Evolutionary conservation across 2,888 invertebrate genomes (phyloP), one percentile per base, ranked within the genome.

Genomic region (Epsilonema sp.): DNA sequence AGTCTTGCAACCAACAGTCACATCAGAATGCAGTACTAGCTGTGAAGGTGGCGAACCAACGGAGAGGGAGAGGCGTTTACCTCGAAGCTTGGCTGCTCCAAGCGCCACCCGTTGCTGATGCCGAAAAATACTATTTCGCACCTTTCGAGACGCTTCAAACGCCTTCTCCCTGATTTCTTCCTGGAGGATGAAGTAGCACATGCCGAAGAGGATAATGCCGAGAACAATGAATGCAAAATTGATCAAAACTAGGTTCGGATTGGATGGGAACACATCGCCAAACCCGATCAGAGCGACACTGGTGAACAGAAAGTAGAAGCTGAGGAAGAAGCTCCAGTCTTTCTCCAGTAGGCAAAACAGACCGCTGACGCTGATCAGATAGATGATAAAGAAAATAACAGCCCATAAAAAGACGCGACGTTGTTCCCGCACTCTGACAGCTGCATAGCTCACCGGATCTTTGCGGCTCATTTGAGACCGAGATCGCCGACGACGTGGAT

Each of bases 131-230:
- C 38, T n/a, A 4, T 13, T 5, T 2, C 45, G 38, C 20, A 39
- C 45, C 3, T 21, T 13, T 23, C 26, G n/a, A 2, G 26, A 20
- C 4, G 45, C 43, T 2, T 11, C 2, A 16, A 23, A 21, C n/a
- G 44, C 57, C 38, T 54, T 56, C 36, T 54, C 55, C 31, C 59
- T 47, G 39, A 59, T 59, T 45, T 59, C 56, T 37, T 59, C 59
- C 46, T 59, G 59, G 39, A 59, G 52, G 31, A 59, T 59, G 48
- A 59, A 59, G 45, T 59, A 59, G 50, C 58, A 59, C 59, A 59
- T 59, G 37, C 55, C 55, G 52, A 59, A 59, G 13, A 59, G 54
- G 20, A 57, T 54, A n/a, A 59, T 57, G 42, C 57, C 59, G 25
- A 58, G 40, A 1, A 58, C 45, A 44, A 59, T 59, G 46, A 58